phyloP scores from a whole-genome alignment of 1,140 invertebrate species.

The Schlechtendalia chinensis region DNA sequence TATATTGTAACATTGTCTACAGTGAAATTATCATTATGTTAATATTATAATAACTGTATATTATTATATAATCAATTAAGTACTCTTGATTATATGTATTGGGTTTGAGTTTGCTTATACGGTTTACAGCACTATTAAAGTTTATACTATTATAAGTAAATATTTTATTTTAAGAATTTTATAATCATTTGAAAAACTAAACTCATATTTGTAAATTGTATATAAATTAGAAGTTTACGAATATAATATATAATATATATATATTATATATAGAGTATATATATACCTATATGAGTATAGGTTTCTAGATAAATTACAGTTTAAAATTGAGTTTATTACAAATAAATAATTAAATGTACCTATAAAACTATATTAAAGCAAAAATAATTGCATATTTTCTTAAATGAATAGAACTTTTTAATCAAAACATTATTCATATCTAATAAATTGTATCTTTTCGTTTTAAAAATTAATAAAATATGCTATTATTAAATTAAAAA shows the following conservation, averaged over 20 bases:
- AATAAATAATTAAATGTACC: no score
- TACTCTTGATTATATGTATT: not conserved
- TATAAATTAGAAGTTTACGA: not conserved
- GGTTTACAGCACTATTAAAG: not conserved
- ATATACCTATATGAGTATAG: no score
- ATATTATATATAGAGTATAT: no score
- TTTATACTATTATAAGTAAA: not conserved
- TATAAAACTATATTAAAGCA: no score
- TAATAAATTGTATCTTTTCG: no score
- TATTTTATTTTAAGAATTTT: not conserved
- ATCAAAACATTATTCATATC: no score
- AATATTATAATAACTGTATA: not conserved
- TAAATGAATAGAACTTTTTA: no score
- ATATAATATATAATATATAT: not conserved
- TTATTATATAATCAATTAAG: not conserved
- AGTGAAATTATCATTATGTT: constrained; percentile 4
- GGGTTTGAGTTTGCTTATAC: not conserved
- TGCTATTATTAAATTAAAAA: no score
- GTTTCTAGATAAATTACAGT: not conserved
- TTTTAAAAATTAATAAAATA: no score
- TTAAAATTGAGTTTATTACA: not conserved
- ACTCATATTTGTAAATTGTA: not conserved
- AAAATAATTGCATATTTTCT: no score
- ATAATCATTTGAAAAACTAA: not conserved
- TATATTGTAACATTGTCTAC: constrained; percentile 7